Percentiles rank a stretch among this genome's conserved stretches.
Conservation (phyloP, 2,888 invertebrate genomes). For the Antheraea assamensis region DNA sequence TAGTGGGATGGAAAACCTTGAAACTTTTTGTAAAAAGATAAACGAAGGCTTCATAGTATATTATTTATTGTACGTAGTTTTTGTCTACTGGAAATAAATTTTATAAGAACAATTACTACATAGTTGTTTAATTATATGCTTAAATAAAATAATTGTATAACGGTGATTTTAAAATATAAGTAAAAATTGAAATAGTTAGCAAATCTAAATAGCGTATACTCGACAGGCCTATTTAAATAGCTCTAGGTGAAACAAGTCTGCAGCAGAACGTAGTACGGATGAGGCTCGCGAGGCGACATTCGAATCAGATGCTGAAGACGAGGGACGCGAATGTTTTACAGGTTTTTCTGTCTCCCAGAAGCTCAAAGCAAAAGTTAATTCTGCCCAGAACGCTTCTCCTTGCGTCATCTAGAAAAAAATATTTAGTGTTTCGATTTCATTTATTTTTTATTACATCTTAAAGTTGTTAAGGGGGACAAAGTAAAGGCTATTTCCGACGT, state of each 20-base stretch:
- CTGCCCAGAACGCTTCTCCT: constrained; percentile 85
- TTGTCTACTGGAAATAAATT: too few species aligned
- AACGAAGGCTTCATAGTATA: neutral
- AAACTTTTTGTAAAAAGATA: neutral
- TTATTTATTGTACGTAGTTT: neutral
- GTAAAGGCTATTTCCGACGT: neutral
- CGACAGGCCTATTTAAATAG: constrained; percentile 31
- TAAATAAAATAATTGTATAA: neutral
- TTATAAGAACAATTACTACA: too few species aligned
- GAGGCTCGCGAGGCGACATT: constrained; percentile 63
- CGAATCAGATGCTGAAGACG: constrained; percentile 56
- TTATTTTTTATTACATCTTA: neutral
- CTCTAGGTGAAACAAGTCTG: constrained; percentile 63
- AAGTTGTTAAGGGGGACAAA: neutral
- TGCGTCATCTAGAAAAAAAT: constrained; percentile 83
- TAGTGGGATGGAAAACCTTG: neutral
- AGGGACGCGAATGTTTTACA: constrained; percentile 75
- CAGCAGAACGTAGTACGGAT: constrained; percentile 70
- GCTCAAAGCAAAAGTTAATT: constrained; percentile 87
- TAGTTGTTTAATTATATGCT: too few species aligned
- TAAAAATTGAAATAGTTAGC: neutral
- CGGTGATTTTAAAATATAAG: neutral
- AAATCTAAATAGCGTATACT: neutral
- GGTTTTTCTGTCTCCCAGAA: constrained; percentile 89
- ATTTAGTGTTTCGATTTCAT: neutral